Base-by-base conservation (phyloP, 2,113 vertebrate genomes). In the Dasyurus viverrinus region DNA sequence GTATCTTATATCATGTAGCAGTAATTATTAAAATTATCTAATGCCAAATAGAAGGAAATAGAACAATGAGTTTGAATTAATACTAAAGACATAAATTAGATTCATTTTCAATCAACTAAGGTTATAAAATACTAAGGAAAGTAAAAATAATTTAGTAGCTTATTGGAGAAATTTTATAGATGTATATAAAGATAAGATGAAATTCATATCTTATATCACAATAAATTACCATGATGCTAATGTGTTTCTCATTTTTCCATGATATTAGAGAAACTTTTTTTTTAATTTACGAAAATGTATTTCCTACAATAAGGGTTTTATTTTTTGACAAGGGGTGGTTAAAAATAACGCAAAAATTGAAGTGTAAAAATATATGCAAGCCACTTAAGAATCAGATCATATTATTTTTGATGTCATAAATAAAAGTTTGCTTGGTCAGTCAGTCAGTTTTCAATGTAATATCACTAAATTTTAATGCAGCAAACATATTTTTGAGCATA, bases 401-500 rank as follows among this genome's bases (percentile, higher is more conserved):
- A 55, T 30, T 1, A 93, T 90, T 50, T 89, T 52, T 54, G 22
- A 55, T 8, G 42, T 54, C 54, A 91, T 95, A 89, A 89, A 68
- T 12, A 12, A 93, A 94, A 93, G 30, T 68, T 68, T 36, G 2
- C 60, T 36, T 68, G 12, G 12, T 93, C 14, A 90, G 30, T 93
- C 14, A 90, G 30, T 50, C 55, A 50, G 1, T n/a, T 90, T 93
- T 91, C 30, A 93, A 54, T 26, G 60, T 47, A 53, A 89, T 27
- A 89, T 36, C 16, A 54, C 54, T 53, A 57, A 3, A 46, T 90
- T 94, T 89, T 23, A 68, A 48, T 93, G 30, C 60, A 68, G n/a
- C 60, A 90, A 93, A 42, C 5, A 68, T 89, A 68, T 76, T 95
- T 93, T 57, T 90, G 76, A 91, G 90, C 92, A 16, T 47, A 91